These are phyloP conservation scores for Mechanitis messenoides DNA, from an alignment of 2,888 invertebrate genomes.

Conservation along the genomic window DNA sequence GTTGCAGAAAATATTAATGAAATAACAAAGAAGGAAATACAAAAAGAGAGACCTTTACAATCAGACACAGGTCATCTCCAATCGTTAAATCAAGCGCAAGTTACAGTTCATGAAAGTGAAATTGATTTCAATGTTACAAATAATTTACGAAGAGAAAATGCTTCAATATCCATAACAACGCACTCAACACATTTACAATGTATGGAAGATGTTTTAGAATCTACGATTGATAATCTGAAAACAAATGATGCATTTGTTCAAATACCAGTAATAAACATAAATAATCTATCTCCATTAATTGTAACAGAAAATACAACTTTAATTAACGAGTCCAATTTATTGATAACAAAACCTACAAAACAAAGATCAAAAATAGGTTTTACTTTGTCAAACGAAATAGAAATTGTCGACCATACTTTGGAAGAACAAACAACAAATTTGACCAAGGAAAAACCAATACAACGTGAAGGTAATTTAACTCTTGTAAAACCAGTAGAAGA, in stretches of 20 bases:
- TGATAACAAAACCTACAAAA: constrained; percentile 43
- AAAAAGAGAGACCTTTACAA: constrained; percentile 35
- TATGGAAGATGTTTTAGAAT: constrained; percentile 54
- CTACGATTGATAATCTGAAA: constrained; percentile 44
- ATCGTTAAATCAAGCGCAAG: constrained; percentile 45
- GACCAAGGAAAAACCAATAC: constrained; percentile 34
- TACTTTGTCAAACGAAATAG: constrained; percentile 50
- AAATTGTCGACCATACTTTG: constrained; percentile 51
- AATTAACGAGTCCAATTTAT: constrained; percentile 58
- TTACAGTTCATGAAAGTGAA: constrained; percentile 53
- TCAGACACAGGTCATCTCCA: constrained; percentile 42
- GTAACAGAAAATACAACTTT: constrained; percentile 56
- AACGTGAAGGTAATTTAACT: constrained; percentile 46
- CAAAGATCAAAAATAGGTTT: constrained; percentile 49
- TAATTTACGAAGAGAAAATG: constrained; percentile 38
- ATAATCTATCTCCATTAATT: constrained; percentile 51
- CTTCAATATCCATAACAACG: constrained; percentile 41
- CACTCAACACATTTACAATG: constrained; percentile 58
- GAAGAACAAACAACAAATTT: constrained; percentile 52
- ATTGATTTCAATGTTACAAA: constrained; percentile 39
- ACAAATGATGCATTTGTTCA: constrained; percentile 42
- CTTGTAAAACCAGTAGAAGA: constrained; percentile 35
- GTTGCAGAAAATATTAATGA: constrained; percentile 43
- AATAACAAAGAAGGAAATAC: constrained; percentile 17
- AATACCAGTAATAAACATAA: constrained; percentile 45